Percentiles rank a stretch among this genome's conserved stretches.
These are phyloP conservation scores for Loxodonta africana DNA, from an alignment of 2,113 vertebrate genomes.

Conservation along the genomic window DNA sequence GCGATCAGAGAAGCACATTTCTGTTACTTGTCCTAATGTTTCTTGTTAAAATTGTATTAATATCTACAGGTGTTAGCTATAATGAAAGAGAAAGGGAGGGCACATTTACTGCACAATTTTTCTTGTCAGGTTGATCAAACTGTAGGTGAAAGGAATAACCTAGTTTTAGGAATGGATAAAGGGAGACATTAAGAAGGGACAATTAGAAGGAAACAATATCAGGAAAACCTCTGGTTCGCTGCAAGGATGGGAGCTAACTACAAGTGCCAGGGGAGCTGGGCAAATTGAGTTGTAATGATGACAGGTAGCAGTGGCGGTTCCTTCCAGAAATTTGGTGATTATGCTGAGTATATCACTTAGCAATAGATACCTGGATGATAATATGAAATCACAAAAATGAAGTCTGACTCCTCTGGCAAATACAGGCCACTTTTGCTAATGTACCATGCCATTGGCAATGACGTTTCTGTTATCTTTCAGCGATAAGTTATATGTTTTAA, in stretches of 20 bases:
- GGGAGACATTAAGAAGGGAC: not conserved
- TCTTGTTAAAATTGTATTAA: conserved; percentile 14
- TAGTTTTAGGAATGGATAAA: not conserved
- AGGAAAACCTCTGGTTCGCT: not conserved
- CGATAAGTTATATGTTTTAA: not conserved
- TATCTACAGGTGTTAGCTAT: not conserved
- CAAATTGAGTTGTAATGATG: not conserved
- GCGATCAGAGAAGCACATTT: not conserved
- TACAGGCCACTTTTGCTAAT: not conserved
- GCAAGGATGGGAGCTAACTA: not conserved
- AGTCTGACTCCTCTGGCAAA: not conserved
- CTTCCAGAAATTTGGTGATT: not conserved
- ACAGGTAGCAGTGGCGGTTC: not conserved
- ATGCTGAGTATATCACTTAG: not conserved
- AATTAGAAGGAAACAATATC: not conserved
- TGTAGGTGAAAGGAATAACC: not conserved
- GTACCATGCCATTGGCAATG: not conserved
- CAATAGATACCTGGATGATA: not conserved
- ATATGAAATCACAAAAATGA: not conserved
- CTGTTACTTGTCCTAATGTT: not conserved
- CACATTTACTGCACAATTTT: not conserved
- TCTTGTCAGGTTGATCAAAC: not conserved
- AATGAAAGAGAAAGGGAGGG: not conserved
- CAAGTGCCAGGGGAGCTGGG: not conserved
- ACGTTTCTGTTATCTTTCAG: not conserved